Conservation (phyloP, 2,888 invertebrate genomes). For the Callinectes sapidus region DNA sequence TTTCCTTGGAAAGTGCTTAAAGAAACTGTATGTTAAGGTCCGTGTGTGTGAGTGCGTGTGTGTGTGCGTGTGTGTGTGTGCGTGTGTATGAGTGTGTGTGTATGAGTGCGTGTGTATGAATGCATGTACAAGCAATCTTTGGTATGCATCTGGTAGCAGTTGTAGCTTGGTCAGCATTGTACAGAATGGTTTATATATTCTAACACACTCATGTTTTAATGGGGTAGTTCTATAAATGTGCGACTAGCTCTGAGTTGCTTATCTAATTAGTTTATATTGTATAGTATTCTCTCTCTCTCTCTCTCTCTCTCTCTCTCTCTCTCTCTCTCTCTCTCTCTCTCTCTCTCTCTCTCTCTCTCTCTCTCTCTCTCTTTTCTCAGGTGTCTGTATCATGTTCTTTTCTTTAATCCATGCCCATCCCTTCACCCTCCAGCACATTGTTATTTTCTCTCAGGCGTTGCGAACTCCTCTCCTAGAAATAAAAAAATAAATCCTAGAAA, state of each 20-base stretch:
- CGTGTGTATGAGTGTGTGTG: background rate
- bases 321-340: constrained; percentile 25
- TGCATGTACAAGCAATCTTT: background rate
- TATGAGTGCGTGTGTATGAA: too few species aligned
- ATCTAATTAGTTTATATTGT: too few species aligned
- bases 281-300: too few species aligned
- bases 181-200: too few species aligned
- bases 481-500: background rate
- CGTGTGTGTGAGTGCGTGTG: too few species aligned
- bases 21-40: background rate
- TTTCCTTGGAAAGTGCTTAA: background rate
- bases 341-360: constrained; percentile 24
- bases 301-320: constrained; percentile 18
- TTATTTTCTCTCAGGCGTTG: background rate
- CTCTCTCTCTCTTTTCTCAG: constrained; percentile 12
- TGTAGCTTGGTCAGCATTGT: background rate
- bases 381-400: background rate
- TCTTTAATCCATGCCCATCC: background rate
- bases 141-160: background rate
- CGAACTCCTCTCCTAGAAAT: background rate
- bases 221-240: too few species aligned
- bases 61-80: too few species aligned
- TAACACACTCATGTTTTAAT: too few species aligned
- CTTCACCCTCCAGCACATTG: background rate
- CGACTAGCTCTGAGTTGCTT: too few species aligned